Percentiles rank a stretch among this genome's conserved stretches.
phyloP scores from a whole-genome alignment of 1,140 invertebrate genomes.

The Drosophila seguyi region DNA sequence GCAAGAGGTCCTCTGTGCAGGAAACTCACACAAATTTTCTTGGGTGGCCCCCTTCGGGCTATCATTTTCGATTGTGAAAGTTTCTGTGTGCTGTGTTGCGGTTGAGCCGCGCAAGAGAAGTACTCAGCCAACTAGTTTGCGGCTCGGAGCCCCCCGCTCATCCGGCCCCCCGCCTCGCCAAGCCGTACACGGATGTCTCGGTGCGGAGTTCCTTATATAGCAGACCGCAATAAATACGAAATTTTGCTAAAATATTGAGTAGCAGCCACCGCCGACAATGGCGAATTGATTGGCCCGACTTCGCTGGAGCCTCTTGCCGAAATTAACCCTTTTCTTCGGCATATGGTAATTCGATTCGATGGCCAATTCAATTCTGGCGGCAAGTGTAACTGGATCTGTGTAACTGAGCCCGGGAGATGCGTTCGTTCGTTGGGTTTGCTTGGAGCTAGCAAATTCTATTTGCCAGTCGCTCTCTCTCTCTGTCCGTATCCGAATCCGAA shows the following conservation, averaged over 20 bases:
- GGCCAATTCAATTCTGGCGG: conserved; percentile 21
- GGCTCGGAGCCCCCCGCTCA: conserved; percentile 23
- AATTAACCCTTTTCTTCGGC: conserved; percentile 32
- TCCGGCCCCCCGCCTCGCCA: too few species aligned
- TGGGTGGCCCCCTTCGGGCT: conserved; percentile 56
- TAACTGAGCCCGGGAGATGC: conserved; percentile 3
- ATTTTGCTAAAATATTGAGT: conserved; percentile 54
- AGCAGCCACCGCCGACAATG: conserved; percentile 41
- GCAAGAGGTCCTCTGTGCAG: background rate
- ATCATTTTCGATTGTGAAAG: conserved; percentile 80
- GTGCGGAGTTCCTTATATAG: conserved; percentile 17
- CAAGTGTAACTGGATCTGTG: conserved; percentile 19
- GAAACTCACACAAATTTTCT: conserved; percentile 58
- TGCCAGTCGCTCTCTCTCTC: background rate
- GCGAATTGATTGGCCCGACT: conserved; percentile 41
- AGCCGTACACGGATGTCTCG: background rate
- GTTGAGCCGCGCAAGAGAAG: conserved; percentile 50
- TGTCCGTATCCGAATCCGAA: too few species aligned
- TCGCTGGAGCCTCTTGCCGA: conserved; percentile 7
- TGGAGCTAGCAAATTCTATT: conserved; percentile 7
- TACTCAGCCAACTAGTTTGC: conserved; percentile 71
- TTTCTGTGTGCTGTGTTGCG: conserved; percentile 70
- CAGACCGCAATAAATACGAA: conserved; percentile 68
- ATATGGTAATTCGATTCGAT: conserved; percentile 48
- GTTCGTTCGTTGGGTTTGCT: conserved; percentile 41